Evolutionary conservation across 2,888 invertebrate genomes (phyloP).

Genomic region (Crossocerus cetratus): DNA sequence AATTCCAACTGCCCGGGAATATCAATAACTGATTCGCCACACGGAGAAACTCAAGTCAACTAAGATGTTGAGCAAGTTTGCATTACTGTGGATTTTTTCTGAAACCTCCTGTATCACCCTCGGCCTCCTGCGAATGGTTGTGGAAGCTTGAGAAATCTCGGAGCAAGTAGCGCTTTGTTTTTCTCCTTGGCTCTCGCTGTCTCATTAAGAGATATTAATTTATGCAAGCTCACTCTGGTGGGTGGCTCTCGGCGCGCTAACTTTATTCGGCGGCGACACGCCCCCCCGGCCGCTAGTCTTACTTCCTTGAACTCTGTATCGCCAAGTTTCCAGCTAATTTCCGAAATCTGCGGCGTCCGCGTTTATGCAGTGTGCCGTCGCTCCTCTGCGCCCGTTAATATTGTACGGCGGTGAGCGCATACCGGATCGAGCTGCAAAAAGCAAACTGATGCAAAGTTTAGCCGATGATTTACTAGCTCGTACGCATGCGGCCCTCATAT

Average conservation of each 20-base stretch:
- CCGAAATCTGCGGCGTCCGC: constrained; percentile 9
- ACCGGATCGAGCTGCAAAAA: neutral
- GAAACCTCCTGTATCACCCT: too few relatives aligned
- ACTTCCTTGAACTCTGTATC: neutral
- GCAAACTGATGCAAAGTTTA: neutral
- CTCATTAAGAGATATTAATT: constrained; percentile 1
- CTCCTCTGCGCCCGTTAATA: too few relatives aligned
- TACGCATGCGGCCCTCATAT: neutral
- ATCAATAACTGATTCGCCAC: too few relatives aligned
- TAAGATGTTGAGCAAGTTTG: too few relatives aligned
- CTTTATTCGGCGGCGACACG: constrained; percentile 2
- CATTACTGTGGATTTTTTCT: too few relatives aligned
- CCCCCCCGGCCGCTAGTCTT: neutral
- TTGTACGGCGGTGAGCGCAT: too few relatives aligned
- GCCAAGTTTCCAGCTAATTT: constrained; percentile 7
- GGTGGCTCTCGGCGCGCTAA: neutral
- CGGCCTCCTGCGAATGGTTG: too few relatives aligned
- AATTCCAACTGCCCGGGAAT: too few relatives aligned
- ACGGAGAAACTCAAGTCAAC: too few relatives aligned
- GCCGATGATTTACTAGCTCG: constrained; percentile 3
- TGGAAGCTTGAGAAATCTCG: too few relatives aligned
- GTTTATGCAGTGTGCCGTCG: constrained; percentile 3
- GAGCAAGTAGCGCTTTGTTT: neutral
- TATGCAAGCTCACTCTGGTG: neutral
- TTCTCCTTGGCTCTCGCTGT: neutral